phyloP scores from a whole-genome alignment of 1,140 invertebrate species.

The Hyles vespertilio region DNA sequence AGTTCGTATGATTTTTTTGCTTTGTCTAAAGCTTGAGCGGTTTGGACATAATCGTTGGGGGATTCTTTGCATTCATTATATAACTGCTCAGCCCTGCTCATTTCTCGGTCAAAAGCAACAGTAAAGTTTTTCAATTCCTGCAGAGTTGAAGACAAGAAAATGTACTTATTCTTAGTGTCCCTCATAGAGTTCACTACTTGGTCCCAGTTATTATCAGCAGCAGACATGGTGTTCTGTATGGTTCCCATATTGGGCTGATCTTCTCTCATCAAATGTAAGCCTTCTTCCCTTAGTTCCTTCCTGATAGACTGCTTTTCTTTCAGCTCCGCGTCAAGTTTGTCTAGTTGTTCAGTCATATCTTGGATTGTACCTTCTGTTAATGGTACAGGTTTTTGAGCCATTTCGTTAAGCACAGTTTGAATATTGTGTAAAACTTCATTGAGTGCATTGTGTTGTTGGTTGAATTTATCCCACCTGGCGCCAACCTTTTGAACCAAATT shows the following conservation, averaged over 20 bases:
- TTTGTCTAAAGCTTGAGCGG: constrained; percentile 81
- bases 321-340: constrained; percentile 62
- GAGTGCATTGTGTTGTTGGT: constrained; percentile 80
- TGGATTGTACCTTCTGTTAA: constrained; percentile 79
- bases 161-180: constrained; percentile 85
- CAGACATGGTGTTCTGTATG: constrained; percentile 85
- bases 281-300: constrained; percentile 79
- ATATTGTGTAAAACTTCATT: constrained; percentile 79
- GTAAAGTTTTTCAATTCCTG: constrained; percentile 85
- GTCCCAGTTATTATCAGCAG: constrained; percentile 87
- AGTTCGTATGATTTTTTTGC: constrained; percentile 84
- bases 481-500: constrained; percentile 82
- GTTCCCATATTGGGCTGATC: constrained; percentile 86
- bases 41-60: constrained; percentile 80
- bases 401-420: constrained; percentile 72
- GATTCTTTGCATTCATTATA: constrained; percentile 77
- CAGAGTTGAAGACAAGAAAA: constrained; percentile 82
- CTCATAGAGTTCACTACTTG: constrained; percentile 83
- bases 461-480: constrained; percentile 82
- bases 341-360: constrained; percentile 75
- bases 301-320: constrained; percentile 68
- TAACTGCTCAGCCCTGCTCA: constrained; percentile 80
- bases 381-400: constrained; percentile 76
- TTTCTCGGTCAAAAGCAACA: constrained; percentile 80
- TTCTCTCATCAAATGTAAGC: constrained; percentile 85